A percentile compares a stretch with the other conserved stretches of the same genome.
Conservation (phyloP, 2,888 invertebrate species). For the Hypomecis atomaria region DNA sequence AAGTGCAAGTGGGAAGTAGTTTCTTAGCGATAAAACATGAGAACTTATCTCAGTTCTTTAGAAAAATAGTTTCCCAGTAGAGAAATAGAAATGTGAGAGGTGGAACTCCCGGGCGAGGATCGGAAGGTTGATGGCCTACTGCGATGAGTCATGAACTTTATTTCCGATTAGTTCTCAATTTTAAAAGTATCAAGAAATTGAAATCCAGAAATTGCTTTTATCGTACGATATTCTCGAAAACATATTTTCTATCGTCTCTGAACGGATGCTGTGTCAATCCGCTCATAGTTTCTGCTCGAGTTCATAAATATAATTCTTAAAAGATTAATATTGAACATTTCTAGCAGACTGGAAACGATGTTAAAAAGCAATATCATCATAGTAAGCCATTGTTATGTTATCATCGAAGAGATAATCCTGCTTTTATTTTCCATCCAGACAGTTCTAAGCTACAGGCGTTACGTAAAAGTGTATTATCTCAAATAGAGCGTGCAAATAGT, state of each 20-base stretch:
- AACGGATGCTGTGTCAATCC: constrained; percentile 7
- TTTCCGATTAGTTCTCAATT: constrained; percentile 28
- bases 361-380: constrained; percentile 30
- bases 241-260: not conserved
- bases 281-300: not conserved
- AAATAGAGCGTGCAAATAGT: constrained; percentile 58
- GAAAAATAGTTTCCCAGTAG: constrained; percentile 59
- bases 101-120: constrained; percentile 42
- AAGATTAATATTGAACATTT: constrained; percentile 9
- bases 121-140: constrained; percentile 41
- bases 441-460: constrained; percentile 63
- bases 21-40: constrained; percentile 53
- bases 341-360: constrained; percentile 24
- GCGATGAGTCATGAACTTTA: not conserved
- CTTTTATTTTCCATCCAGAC: constrained; percentile 56
- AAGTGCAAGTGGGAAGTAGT: constrained; percentile 52
- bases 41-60: constrained; percentile 51
- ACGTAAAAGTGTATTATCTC: constrained; percentile 70
- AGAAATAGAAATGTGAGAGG: constrained; percentile 45
- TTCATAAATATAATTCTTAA: constrained; percentile 8
- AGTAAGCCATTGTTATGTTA: constrained; percentile 21
- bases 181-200: constrained; percentile 8
- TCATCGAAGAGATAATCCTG: constrained; percentile 33
- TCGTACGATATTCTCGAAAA: not conserved
- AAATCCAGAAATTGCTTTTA: not conserved